Conservation (phyloP, 2,113 vertebrate species). For the Callaeas wilsoni region DNA sequence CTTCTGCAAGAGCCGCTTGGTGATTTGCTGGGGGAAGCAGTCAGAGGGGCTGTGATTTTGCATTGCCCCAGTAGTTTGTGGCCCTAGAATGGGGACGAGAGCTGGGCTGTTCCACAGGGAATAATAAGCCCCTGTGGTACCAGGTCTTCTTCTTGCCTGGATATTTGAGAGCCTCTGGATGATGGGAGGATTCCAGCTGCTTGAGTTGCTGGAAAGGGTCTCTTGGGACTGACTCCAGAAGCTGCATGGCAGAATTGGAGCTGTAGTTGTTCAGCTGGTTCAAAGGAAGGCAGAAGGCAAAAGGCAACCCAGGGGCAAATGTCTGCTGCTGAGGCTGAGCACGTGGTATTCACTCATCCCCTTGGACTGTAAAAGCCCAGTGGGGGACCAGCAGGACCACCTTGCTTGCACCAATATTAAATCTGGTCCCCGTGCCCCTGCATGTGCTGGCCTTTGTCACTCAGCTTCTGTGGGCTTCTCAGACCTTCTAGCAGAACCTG, state of each 20-base stretch:
- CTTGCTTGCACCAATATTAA: background rate
- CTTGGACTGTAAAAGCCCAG: background rate
- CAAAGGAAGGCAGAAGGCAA: background rate
- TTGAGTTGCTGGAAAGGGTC: background rate
- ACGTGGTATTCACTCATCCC: rapidly evolving
- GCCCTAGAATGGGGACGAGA: background rate
- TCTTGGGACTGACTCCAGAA: background rate
- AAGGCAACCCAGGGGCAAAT: background rate
- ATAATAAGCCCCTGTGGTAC: background rate
- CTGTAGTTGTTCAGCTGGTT: background rate
- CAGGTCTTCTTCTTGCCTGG: background rate
- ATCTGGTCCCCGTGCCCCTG: background rate
- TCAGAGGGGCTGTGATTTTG: background rate
- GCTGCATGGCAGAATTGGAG: background rate
- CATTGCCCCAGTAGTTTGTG: rapidly evolving
- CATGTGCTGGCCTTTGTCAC: background rate
- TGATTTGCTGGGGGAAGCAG: background rate
- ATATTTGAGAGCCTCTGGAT: background rate
- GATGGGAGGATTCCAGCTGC: background rate
- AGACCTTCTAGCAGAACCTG: background rate
- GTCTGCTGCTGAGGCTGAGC: background rate
- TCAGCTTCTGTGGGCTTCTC: background rate
- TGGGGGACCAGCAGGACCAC: rapidly evolving
- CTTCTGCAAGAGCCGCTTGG: rapidly evolving
- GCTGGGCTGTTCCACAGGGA: background rate